Conservation (phyloP, 2,797 vertebrate species). For the Molothrus aeneus region DNA sequence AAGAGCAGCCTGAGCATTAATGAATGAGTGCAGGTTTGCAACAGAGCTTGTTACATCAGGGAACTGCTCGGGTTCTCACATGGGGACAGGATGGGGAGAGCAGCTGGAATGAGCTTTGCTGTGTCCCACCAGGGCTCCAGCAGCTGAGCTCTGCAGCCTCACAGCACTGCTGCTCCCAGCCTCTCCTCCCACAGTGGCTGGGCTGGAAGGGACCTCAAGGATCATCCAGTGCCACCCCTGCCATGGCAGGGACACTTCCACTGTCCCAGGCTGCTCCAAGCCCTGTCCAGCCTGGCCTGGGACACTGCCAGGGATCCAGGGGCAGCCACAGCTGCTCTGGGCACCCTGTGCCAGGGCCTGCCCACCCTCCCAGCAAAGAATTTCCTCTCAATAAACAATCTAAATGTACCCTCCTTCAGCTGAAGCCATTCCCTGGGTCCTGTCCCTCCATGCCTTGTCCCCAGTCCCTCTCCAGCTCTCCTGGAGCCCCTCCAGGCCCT, state of each 20-base stretch:
- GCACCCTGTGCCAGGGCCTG: background rate
- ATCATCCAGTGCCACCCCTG: background rate
- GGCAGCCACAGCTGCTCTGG: too few relatives aligned
- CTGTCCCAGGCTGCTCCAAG: too few relatives aligned
- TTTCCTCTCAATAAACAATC: background rate
- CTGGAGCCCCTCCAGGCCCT: background rate
- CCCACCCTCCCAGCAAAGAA: background rate
- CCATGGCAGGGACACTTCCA: too few relatives aligned
- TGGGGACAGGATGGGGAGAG: background rate
- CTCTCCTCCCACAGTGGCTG: background rate
- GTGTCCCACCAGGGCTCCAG: background rate
- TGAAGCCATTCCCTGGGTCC: background rate
- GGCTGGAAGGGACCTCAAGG: background rate
- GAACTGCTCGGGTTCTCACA: background rate
- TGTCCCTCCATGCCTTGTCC: background rate
- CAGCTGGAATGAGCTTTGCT: accelerated
- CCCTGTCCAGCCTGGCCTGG: too few relatives aligned
- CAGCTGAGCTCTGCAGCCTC: background rate
- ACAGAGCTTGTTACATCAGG: accelerated
- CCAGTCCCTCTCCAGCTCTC: background rate
- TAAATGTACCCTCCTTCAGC: background rate
- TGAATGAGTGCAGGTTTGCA: background rate
- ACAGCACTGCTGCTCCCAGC: background rate
- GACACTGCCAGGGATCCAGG: too few relatives aligned
- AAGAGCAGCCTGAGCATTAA: background rate